Evolutionary conservation across 2,888 invertebrate species (phyloP), one percentile per base, ranked within the genome.

Genomic region (Drosophila neotestacea): DNA sequence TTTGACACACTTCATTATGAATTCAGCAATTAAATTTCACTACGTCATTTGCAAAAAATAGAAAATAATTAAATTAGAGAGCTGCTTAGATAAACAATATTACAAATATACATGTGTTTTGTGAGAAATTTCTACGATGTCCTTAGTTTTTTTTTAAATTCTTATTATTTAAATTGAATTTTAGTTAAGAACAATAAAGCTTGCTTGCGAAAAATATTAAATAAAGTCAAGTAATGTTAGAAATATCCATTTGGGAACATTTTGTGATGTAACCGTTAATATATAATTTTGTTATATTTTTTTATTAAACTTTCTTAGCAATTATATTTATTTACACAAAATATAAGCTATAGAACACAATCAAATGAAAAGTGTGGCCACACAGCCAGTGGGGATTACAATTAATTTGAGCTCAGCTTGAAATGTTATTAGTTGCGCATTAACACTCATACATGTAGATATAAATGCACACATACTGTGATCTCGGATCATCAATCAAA

Each of bases 401-500:
- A 64, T 77, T 72, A 68, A 77, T 61, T 63, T 70, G 64, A 60
- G 64, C 70, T 32, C 79, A 79, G 79, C 73, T 68, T 62, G 65
- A 64, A 63, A 47, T 64, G 66, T 64, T 77, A 82, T 82, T 87
- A 84, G 66, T 72, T 67, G 61, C 32, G 52, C 79, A 87, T 87
- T 87, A 87, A 81, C 87, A 75, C 75, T 70, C 63, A 34, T 42
- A 59, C 52, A 59, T 42, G 41, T 39, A 48, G 16, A 46, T 30
- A 22, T 11, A 32, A 9, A 36, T 22, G 54, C 34, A 16, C 22
- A 60, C 39, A 66, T 28, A 56, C 41, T 36, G 52, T 27, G 38
- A 55, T 34, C 30, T 6, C n/a, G 13, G 55, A 38, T 73, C 81
- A 85, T 85, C 84, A 85, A 85, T 85, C 84, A 85, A 83, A 56